Evolutionary conservation across 2,797 vertebrate genomes (phyloP).

Genomic region (Lepidocolaptes lacrymiger): DNA sequence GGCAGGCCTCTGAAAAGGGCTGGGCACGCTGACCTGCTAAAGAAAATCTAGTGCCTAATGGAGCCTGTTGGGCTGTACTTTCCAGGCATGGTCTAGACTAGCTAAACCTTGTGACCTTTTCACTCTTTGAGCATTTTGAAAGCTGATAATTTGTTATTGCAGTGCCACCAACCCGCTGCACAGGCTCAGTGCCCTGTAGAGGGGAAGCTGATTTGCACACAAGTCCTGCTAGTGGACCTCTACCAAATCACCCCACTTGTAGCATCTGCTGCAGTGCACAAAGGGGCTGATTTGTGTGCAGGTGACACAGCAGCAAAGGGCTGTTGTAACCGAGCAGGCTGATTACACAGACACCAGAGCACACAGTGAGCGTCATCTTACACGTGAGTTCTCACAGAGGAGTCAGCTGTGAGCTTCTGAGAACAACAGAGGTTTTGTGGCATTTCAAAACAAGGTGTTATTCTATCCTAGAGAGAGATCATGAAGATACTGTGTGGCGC

Average conservation of each 20-base stretch:
- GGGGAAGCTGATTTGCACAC: background rate
- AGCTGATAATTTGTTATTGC: constrained; percentile 9
- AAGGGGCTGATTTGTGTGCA: background rate
- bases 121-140: background rate
- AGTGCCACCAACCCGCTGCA: background rate
- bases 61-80: constrained; percentile 16
- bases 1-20: background rate
- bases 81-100: constrained; percentile 69
- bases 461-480: background rate
- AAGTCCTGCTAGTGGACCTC: background rate
- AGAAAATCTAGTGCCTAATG: background rate
- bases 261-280: background rate
- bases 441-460: background rate
- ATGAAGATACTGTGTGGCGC: background rate
- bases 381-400: background rate
- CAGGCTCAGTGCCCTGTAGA: background rate
- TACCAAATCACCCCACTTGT: background rate
- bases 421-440: background rate
- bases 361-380: background rate
- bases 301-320: background rate
- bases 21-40: background rate
- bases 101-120: constrained; percentile 46
- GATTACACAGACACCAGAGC: background rate
- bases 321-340: fast-evolving
- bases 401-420: background rate